Conservation (phyloP, 2,888 invertebrate species). For the Campoletis raptor region DNA sequence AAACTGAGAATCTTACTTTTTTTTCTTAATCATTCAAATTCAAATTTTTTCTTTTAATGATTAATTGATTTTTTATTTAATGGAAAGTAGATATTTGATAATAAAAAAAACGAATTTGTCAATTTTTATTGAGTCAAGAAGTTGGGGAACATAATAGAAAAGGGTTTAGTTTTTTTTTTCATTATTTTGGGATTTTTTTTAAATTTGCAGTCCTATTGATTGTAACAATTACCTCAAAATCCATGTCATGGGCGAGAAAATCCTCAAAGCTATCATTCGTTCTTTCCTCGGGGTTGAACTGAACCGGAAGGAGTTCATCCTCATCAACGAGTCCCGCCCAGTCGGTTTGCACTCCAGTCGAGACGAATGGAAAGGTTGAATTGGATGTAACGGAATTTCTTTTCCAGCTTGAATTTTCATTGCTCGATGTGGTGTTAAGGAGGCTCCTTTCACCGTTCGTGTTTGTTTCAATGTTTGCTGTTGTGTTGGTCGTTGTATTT, state of each 20-base stretch:
- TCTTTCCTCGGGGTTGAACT: conserved; percentile 78
- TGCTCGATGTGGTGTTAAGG: conserved; percentile 49
- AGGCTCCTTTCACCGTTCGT: conserved; percentile 50
- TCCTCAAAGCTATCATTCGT: conserved; percentile 86
- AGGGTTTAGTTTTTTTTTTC: too few relatives aligned
- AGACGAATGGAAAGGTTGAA: conserved; percentile 78
- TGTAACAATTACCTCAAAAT: conserved; percentile 86
- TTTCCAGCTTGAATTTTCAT: conserved; percentile 66
- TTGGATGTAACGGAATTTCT: conserved; percentile 66
- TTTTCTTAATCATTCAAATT: not conserved
- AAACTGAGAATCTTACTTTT: not conserved
- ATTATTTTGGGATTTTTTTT: too few relatives aligned
- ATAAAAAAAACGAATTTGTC: not conserved
- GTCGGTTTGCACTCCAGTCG: conserved; percentile 87
- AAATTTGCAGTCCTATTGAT: not conserved
- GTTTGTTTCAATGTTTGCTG: conserved; percentile 57
- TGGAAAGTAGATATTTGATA: not conserved
- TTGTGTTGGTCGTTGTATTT: conserved; percentile 55
- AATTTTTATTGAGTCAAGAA: not conserved
- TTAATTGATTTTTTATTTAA: not conserved
- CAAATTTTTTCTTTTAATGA: not conserved
- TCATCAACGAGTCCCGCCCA: conserved; percentile 84
- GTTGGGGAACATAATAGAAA: too few relatives aligned
- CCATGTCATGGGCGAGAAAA: conserved; percentile 86
- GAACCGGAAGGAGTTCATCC: conserved; percentile 77